phyloP scores from a whole-genome alignment of 2,113 vertebrate species.

The Sminthopsis crassicaudata region DNA sequence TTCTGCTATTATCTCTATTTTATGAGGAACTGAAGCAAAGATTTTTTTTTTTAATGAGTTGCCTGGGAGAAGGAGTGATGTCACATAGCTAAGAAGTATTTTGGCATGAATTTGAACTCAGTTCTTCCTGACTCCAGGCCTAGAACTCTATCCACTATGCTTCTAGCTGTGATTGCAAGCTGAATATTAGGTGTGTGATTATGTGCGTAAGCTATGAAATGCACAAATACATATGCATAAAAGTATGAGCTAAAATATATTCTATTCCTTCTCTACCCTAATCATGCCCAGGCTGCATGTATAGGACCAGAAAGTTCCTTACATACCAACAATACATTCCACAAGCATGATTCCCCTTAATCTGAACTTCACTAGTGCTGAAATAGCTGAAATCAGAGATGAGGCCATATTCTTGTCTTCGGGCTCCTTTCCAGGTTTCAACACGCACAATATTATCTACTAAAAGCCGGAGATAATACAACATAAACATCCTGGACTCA shows the following conservation, averaged over 20 bases:
- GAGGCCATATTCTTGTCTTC: slow-evolving; percentile 7
- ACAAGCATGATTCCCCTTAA: neutral
- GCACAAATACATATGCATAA: neutral
- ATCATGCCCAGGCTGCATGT: rapidly evolving
- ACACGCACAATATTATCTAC: neutral
- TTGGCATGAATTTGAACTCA: neutral
- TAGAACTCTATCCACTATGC: neutral
- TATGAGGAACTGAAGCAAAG: neutral
- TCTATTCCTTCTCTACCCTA: neutral
- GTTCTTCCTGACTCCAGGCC: neutral
- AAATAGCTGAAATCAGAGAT: slow-evolving; percentile 8
- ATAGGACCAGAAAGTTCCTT: neutral
- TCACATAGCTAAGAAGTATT: too few relatives aligned
- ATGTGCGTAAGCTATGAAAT: neutral
- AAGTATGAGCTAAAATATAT: neutral
- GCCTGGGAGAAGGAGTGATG: neutral
- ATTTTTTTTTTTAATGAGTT: neutral
- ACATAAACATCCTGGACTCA: neutral
- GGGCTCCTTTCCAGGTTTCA: slow-evolving; percentile 31
- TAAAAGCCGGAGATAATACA: neutral
- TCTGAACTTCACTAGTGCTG: rapidly evolving
- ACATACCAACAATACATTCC: too few relatives aligned
- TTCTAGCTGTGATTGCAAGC: neutral
- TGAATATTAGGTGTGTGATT: neutral
- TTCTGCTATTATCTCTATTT: neutral